Base-by-base conservation (phyloP, 2,113 vertebrate species). In the Mesitornis unicolor region DNA sequence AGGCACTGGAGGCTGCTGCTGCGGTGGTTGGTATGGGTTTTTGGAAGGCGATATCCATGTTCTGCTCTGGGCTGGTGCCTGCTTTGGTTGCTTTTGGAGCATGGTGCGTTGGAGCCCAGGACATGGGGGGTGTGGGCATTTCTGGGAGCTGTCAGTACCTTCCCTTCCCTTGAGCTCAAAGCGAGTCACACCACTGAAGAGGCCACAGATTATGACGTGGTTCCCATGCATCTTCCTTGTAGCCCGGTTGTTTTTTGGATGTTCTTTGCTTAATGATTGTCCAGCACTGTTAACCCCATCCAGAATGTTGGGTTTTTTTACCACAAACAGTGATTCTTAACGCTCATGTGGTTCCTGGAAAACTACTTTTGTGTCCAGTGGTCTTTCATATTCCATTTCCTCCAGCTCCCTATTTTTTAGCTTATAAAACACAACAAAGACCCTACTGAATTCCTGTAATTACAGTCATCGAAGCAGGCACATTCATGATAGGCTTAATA, bases 391-490 rank as follows among this genome's bases (percentile, higher is more conserved):
- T 87, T 90, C 67, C 20, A 12, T 87, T 87, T 79, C 57, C 21
- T 78, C 26, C 36, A 63, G 17, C 65, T 68, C 29, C 4, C 29
- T 47, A 2, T 13, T 67, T 54, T 94, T 73, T 68, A 82, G 67
- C 29, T 75, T 77, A 40, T 56, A 36, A 79, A 93, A 71, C 45
- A 88, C 81, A 84, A 61, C 61, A 89, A 91, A 95, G 86, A 64
- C 48, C 28, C 45, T 57, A 15, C 50, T 88, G 56, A 85, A 92
- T 88, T 83, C 78, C 63, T 73, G 53, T 93, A 92, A 95, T 96
- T 95, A 65, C 1, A 79, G 70, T 69, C 48, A 91, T 79, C 87
- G 43, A 68, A 64, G 67, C 75, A 88, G 63, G 53, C 75, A 73
- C 85, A 65, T n/a, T 93, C 75, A 50, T 0, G n/a, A 53, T 64